phyloP scores from a whole-genome alignment of 2,888 invertebrate species.

The Digitonthophagus gazella region DNA sequence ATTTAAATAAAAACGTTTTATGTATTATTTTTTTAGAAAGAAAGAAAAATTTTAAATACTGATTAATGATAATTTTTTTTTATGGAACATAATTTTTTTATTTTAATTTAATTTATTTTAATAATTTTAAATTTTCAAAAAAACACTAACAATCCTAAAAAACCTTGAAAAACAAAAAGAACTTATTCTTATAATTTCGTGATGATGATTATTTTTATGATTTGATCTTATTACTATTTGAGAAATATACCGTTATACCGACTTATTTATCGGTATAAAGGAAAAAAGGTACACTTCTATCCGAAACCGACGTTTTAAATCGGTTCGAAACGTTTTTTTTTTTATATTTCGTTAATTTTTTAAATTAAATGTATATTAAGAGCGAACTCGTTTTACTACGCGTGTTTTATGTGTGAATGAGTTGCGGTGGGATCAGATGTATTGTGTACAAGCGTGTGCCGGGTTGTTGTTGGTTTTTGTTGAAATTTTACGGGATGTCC shows the following conservation, averaged over 20 bases:
- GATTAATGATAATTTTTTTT: too few relatives aligned
- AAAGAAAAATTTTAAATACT: too few relatives aligned
- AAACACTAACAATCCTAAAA: too few relatives aligned
- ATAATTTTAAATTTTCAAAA: too few relatives aligned
- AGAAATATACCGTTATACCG: background rate
- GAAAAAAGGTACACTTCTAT: background rate
- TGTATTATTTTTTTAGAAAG: too few relatives aligned
- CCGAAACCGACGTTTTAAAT: background rate
- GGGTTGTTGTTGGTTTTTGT: background rate
- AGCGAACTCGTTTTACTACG: background rate
- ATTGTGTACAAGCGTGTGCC: background rate
- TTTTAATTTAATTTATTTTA: too few relatives aligned
- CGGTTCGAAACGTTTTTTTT: background rate
- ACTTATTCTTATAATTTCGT: background rate
- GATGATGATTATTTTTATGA: background rate
- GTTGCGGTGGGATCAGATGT: background rate
- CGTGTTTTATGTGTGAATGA: conserved; percentile 4
- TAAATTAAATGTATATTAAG: background rate
- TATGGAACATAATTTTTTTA: too few relatives aligned
- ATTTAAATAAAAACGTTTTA: too few relatives aligned
- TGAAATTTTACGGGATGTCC: background rate
- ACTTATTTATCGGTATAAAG: background rate
- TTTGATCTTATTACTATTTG: background rate
- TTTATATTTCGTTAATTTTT: background rate
- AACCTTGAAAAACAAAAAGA: background rate